These are phyloP conservation scores for Danio kyathit DNA, from an alignment of 2,797 vertebrate genomes.

Conservation along the genomic window DNA sequence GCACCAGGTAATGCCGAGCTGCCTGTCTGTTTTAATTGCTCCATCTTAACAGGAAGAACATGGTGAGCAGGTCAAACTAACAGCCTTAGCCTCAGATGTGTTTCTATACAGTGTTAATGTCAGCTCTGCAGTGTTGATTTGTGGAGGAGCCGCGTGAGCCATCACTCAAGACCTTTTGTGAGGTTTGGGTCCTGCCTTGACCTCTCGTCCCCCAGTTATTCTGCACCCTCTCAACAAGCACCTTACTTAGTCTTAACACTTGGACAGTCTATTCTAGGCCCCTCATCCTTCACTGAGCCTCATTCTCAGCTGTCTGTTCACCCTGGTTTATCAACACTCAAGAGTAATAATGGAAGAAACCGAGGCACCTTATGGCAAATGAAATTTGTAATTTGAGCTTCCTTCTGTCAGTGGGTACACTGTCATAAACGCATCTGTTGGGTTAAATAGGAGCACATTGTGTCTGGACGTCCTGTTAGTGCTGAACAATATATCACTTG, in stretches of 20 bases:
- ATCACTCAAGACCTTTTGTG: constrained; percentile 9
- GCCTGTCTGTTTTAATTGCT: neutral
- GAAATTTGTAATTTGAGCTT: constrained; percentile 56
- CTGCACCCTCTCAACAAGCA: constrained; percentile 39
- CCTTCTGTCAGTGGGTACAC: constrained; percentile 48
- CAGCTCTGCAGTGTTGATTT: constrained; percentile 8
- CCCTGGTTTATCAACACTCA: constrained; percentile 23
- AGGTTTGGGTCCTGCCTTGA: constrained; percentile 12
- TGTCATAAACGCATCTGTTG: constrained; percentile 47
- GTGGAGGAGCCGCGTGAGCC: neutral
- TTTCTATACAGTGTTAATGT: neutral
- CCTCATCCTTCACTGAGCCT: constrained; percentile 40
- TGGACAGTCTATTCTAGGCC: constrained; percentile 55
- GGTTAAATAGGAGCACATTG: constrained; percentile 25
- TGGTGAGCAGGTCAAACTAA: neutral
- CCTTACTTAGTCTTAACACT: constrained; percentile 55
- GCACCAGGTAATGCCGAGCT: neutral
- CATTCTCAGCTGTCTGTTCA: constrained; percentile 62
- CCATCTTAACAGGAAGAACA: neutral
- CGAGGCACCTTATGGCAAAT: constrained; percentile 34
- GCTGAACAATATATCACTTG: too few relatives aligned
- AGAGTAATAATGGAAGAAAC: constrained; percentile 44
- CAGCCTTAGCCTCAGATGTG: neutral
- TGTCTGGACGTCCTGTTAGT: neutral
- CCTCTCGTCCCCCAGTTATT: constrained; percentile 14